Evolutionary conservation across 2,888 invertebrate genomes (phyloP).

Genomic region (Melieria picta): DNA sequence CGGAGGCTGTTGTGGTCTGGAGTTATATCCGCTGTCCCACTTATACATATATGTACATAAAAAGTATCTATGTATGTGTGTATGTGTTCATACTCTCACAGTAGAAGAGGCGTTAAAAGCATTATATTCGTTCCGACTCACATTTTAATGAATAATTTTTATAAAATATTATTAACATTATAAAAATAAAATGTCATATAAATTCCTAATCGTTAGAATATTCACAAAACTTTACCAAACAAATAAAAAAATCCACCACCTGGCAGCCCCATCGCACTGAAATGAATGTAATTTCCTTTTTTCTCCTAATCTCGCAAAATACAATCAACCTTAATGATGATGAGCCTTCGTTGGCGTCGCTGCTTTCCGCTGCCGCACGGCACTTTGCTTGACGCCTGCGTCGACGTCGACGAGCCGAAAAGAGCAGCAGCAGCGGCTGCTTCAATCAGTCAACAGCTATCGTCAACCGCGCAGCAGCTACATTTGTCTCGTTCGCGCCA

Average conservation of each 20-base stretch:
- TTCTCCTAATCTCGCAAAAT: slow-evolving; percentile 31
- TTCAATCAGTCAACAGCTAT: neutral
- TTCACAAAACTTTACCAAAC: neutral
- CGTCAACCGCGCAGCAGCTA: neutral
- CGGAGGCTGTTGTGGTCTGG: too few relatives aligned
- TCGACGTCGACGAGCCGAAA: neutral
- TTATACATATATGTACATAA: too few relatives aligned
- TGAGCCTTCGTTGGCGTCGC: slow-evolving; percentile 35
- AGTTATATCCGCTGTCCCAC: too few relatives aligned
- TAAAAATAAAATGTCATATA: neutral
- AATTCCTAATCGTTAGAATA: neutral
- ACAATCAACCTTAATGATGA: slow-evolving; percentile 46
- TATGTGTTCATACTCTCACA: too few relatives aligned
- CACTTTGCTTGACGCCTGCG: slow-evolving; percentile 1
- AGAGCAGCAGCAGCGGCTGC: neutral
- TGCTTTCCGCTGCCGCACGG: neutral
- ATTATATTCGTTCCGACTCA: too few relatives aligned
- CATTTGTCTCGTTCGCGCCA: neutral
- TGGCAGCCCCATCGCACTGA: slow-evolving; percentile 33
- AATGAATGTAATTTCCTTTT: slow-evolving; percentile 42
- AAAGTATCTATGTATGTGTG: too few relatives aligned
- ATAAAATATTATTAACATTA: neutral
- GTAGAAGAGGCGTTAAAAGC: too few relatives aligned
- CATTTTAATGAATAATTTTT: too few relatives aligned
- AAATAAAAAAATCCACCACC: slow-evolving; percentile 12